Base-by-base conservation (phyloP, 2,888 invertebrate genomes). In the Heliconius ethilla region DNA sequence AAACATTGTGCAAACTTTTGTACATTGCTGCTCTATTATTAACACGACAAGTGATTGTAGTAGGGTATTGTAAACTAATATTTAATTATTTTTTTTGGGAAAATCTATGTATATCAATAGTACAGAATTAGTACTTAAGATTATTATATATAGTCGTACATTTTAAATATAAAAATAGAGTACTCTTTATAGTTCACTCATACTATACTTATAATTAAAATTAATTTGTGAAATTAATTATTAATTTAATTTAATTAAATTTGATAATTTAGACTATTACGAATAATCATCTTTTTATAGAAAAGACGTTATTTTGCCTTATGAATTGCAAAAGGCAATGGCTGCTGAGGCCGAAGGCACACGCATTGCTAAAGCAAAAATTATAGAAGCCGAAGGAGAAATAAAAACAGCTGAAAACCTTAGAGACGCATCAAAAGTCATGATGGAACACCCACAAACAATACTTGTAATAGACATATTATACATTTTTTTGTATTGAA, bases 261-360 rank as follows among this genome's bases (percentile, higher is more conserved):
- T 33, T 33, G 55, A 3, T 22, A 18, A 10, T n/a, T 59, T 59
- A 10, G 7, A 59, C 2, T 63, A 63, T 63, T 27, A 29, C 27
- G 7, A 27, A 70, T 70, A 55, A 18, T 22, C 18, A 29, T 59
- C 6, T 2, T 5, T 27, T 25, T 80, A 55, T 79, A 88, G 90
- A 84, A 90, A 90, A 84, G 87, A 90, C 67, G 85, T 91, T 11
- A 79, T 87, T 45, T 80, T 91, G 75, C 91, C 91, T 25, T 84
- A 78, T 77, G 90, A 89, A 40, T 82, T 91, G 22, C 90, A 91
- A 87, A 89, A 86, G 81, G 91, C 90, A 45, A 90, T 91, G 89
- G 90, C 91, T 13, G 88, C 90, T 13, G 91, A 91, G 82, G 90
- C 91, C 10, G 91, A 91, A 82, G 89, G 88, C 3, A 88, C 88